A percentile compares a stretch with the other conserved stretches of the same genome.
Evolutionary conservation across 2,113 vertebrate species (phyloP).

Genomic region (Apus apus): DNA sequence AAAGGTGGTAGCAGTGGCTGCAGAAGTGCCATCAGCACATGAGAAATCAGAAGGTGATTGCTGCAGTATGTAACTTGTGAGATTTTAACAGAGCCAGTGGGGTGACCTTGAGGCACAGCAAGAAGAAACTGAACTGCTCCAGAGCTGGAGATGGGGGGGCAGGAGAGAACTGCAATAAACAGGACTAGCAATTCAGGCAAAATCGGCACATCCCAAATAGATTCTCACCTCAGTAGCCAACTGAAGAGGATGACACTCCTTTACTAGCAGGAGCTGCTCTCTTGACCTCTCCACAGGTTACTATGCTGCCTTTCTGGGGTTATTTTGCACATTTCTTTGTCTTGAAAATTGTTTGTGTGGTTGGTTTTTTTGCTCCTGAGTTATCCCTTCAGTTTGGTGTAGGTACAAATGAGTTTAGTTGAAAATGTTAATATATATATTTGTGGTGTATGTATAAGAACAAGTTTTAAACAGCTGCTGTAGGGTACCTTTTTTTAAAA

Average conservation of each 20-base stretch:
- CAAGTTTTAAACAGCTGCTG: constrained; percentile 80
- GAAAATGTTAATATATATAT: constrained; percentile 83
- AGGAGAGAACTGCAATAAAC: background rate
- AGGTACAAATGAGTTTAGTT: constrained; percentile 83
- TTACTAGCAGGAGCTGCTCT: constrained; percentile 49
- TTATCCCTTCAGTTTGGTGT: constrained; percentile 68
- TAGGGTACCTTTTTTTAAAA: constrained; percentile 75
- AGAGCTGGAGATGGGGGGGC: background rate
- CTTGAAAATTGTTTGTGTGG: constrained; percentile 60
- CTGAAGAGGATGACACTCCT: constrained; percentile 47
- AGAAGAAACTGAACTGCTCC: background rate
- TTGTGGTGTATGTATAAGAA: constrained; percentile 76
- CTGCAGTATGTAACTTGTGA: background rate
- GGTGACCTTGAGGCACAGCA: background rate
- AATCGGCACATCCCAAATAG: constrained; percentile 65
- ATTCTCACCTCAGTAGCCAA: constrained; percentile 49
- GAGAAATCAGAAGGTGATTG: background rate
- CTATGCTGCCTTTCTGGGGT: constrained; percentile 61
- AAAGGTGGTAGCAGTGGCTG: background rate
- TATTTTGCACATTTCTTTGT: constrained; percentile 63
- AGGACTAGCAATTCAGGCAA: constrained; percentile 23
- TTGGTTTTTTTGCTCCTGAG: constrained; percentile 49
- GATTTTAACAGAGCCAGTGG: rapidly evolving
- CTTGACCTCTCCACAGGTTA: constrained; percentile 27
- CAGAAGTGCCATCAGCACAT: background rate